Conservation (phyloP, 64 coral and sea anemone species). For the Pocillopora damicornis region DNA sequence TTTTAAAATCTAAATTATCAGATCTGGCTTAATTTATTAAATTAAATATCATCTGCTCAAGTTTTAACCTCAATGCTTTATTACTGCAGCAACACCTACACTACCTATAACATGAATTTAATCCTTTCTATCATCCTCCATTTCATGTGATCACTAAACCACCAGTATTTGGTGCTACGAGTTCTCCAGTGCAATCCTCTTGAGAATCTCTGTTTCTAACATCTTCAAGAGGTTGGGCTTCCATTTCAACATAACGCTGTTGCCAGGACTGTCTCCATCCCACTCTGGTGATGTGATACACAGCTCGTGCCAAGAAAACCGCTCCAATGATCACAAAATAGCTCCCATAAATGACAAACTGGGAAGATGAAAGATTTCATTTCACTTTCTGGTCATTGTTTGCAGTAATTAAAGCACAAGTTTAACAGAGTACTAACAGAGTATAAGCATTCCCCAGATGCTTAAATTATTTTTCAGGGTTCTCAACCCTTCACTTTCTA, state of each 20-base stretch:
- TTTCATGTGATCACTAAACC: background rate
- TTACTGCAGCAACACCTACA: no score
- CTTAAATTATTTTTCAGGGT: no score
- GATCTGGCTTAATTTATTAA: no score
- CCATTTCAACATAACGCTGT: conserved; percentile 27
- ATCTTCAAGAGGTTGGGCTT: background rate
- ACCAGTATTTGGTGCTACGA: background rate
- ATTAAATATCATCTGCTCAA: no score
- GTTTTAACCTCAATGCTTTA: no score
- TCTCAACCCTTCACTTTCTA: no score
- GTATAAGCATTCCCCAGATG: no score
- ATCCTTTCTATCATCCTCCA: background rate
- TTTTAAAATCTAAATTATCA: no score
- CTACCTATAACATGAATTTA: background rate
- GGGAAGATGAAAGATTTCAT: conserved; percentile 4
- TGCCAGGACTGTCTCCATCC: conserved; percentile 81
- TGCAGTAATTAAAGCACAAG: background rate
- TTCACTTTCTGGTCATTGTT: background rate
- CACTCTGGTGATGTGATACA: conserved; percentile 80
- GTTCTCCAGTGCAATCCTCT: background rate
- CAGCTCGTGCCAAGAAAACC: conserved; percentile 80
- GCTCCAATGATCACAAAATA: conserved; percentile 90
- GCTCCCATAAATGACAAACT: conserved; percentile 94
- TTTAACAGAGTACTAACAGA: no score
- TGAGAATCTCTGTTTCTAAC: background rate